Conservation (phyloP, 2,113 vertebrate genomes). For the Copsychus sechellarum region DNA sequence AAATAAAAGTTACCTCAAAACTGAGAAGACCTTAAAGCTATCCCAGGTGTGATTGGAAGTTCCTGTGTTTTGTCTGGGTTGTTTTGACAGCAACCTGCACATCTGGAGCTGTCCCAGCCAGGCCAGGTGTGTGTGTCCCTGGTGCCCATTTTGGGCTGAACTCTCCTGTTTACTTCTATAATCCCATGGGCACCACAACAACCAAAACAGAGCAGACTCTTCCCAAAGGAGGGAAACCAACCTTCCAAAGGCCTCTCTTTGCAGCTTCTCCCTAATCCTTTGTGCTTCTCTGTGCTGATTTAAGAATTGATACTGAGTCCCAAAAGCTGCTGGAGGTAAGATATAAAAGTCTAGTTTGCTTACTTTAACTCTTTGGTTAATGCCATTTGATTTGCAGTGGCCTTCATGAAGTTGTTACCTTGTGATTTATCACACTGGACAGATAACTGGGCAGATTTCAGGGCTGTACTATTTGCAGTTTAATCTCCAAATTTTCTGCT, state of each 20-base stretch:
- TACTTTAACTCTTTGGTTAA: neutral
- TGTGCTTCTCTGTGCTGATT: neutral
- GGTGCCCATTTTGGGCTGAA: neutral
- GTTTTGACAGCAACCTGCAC: neutral
- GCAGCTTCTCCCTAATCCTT: neutral
- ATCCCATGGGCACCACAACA: neutral
- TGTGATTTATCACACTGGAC: neutral
- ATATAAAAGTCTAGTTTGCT: neutral
- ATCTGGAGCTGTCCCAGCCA: neutral
- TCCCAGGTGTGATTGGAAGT: neutral
- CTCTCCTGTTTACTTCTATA: neutral
- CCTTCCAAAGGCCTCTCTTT: neutral
- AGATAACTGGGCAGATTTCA: neutral
- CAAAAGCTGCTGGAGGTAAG: neutral
- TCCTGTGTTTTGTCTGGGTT: neutral
- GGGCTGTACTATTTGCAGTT: neutral
- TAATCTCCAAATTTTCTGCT: neutral
- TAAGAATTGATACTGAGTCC: neutral
- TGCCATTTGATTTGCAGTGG: neutral
- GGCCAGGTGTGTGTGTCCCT: neutral
- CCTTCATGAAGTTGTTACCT: neutral
- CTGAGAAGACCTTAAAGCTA: neutral
- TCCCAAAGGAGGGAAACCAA: neutral
- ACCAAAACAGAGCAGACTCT: neutral
- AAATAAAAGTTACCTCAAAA: neutral